phyloP scores from a whole-genome alignment of 2,888 invertebrate species.

The Rutpela maculata region DNA sequence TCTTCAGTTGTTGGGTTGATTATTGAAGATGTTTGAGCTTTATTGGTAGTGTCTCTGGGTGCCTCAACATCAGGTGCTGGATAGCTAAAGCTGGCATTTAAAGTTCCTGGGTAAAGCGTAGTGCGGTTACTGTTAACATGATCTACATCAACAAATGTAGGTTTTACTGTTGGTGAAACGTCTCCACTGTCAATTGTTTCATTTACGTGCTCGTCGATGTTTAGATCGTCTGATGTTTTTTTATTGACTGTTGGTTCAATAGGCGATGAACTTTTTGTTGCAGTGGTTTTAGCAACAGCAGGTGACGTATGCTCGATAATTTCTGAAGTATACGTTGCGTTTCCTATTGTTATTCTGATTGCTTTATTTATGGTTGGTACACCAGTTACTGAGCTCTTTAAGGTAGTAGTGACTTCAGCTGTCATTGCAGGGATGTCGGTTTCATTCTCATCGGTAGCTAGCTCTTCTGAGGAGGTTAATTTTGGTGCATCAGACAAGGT shows the following conservation, averaged over 20 bases:
- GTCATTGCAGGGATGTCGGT: too few species aligned
- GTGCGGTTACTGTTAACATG: conserved; percentile 65
- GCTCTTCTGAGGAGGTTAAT: too few species aligned
- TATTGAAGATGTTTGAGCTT: neutral
- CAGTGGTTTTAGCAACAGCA: conserved; percentile 33
- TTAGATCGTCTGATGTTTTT: neutral
- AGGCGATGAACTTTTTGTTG: neutral
- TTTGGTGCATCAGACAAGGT: neutral
- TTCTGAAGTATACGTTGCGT: conserved; percentile 39
- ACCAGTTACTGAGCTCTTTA: neutral
- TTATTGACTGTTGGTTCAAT: neutral
- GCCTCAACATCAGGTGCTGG: conserved; percentile 50
- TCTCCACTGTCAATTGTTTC: conserved; percentile 34
- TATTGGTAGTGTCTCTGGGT: neutral
- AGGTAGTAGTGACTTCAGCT: neutral
- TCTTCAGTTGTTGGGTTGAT: conserved; percentile 65
- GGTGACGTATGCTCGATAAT: conserved; percentile 39
- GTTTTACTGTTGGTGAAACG: conserved; percentile 32
- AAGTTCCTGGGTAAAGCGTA: conserved; percentile 65
- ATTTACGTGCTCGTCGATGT: neutral
- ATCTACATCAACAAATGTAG: conserved; percentile 56
- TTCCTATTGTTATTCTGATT: neutral
- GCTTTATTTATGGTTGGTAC: neutral
- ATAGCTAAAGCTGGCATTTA: conserved; percentile 68
- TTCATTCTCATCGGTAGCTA: too few species aligned